A percentile compares a stretch with the other conserved stretches of the same genome.
These are phyloP conservation scores for Sebastes hubbsi DNA, from an alignment of 2,797 vertebrate genomes.

Conservation along the genomic window DNA sequence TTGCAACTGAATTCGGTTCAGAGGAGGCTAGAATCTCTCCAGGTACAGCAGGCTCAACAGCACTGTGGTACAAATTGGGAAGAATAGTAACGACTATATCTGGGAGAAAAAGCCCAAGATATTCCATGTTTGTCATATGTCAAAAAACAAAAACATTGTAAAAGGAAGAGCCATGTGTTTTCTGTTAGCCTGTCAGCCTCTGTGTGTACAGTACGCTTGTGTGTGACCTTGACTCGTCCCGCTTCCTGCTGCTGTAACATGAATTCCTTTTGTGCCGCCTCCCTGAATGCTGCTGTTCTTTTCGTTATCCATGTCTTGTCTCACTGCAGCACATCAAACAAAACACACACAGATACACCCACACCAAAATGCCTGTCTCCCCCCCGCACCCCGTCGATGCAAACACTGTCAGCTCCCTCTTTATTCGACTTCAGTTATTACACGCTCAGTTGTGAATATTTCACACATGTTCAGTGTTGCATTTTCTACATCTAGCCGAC, in stretches of 20 bases:
- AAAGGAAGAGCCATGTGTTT: background rate
- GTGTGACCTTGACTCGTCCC: slow-evolving; percentile 44
- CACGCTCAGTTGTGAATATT: slow-evolving; percentile 56
- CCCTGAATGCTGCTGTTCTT: slow-evolving; percentile 34
- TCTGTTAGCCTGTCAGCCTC: background rate
- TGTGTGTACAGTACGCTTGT: background rate
- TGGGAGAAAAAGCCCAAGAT: background rate
- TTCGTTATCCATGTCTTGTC: slow-evolving; percentile 49
- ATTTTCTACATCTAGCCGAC: slow-evolving; percentile 38
- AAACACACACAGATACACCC: slow-evolving; percentile 25
- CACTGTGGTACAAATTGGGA: background rate
- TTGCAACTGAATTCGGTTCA: background rate
- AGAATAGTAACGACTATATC: background rate
- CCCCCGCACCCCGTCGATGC: background rate
- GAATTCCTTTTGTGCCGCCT: slow-evolving; percentile 34
- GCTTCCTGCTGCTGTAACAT: slow-evolving; percentile 19
- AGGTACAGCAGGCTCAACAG: background rate
- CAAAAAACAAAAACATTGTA: background rate
- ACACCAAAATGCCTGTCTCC: slow-evolving; percentile 11
- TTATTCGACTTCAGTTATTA: slow-evolving; percentile 40
- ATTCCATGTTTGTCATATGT: background rate
- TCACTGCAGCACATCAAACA: slow-evolving; percentile 56
- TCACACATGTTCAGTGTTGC: slow-evolving; percentile 37
- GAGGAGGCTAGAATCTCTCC: slow-evolving; percentile 14
- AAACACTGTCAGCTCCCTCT: slow-evolving; percentile 27